Percentiles rank a stretch among this genome's conserved stretches.
Conservation (phyloP, 2,113 vertebrate species). For the Perognathus longimembris region DNA sequence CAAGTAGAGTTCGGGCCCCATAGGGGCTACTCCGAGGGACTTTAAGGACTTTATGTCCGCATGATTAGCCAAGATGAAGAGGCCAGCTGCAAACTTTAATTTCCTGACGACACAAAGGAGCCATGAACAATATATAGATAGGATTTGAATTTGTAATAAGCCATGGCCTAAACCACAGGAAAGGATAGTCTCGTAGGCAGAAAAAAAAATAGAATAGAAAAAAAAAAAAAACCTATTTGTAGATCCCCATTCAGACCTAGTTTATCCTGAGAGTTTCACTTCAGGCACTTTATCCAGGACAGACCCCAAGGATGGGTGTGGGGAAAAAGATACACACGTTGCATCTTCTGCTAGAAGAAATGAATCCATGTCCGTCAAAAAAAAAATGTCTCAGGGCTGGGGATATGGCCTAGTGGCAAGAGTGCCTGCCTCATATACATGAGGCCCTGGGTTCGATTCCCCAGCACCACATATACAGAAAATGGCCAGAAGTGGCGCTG, state of each 20-base stretch:
- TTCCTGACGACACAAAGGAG: slow-evolving; percentile 89
- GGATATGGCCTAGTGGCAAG: no score
- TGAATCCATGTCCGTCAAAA: background rate
- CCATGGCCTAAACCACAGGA: slow-evolving; percentile 78
- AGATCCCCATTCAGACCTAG: slow-evolving; percentile 43
- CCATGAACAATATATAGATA: slow-evolving; percentile 87
- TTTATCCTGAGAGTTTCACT: slow-evolving; percentile 23
- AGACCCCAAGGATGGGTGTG: background rate
- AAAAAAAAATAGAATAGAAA: slow-evolving; percentile 15
- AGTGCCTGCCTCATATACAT: no score
- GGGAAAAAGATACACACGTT: background rate
- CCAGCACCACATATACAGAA: no score
- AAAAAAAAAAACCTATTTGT: slow-evolving; percentile 36
- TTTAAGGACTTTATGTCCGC: slow-evolving; percentile 88
- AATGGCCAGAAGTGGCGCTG: no score
- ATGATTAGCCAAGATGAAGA: slow-evolving; percentile 90
- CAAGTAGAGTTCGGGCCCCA: slow-evolving; percentile 84
- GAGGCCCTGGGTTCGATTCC: no score
- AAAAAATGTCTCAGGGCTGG: background rate
- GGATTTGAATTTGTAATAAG: slow-evolving; percentile 86
- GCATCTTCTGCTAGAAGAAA: background rate
- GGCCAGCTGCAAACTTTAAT: slow-evolving; percentile 91
- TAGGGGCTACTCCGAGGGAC: slow-evolving; percentile 84
- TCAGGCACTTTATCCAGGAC: slow-evolving; percentile 59
- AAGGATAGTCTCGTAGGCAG: slow-evolving; percentile 66